Conservation (phyloP, 37 sponge, comb jelly and placozoan genomes). For the Dysidea cf. avara region DNA sequence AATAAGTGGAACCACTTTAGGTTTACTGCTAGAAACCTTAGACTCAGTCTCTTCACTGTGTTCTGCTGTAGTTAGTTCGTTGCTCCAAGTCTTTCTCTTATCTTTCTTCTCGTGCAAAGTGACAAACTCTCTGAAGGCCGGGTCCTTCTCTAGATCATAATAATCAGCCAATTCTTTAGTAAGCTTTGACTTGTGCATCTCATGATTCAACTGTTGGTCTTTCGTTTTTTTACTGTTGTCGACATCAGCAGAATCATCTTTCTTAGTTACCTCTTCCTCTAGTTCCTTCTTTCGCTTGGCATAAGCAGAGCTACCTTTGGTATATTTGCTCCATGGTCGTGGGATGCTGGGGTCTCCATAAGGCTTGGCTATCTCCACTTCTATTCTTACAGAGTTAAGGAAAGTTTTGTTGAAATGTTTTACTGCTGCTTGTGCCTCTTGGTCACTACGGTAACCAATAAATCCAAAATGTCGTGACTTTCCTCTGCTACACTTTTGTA, state of each 20-base stretch:
- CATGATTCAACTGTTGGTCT: background rate
- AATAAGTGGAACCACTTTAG: background rate
- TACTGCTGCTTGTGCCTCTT: slow-evolving; percentile 64
- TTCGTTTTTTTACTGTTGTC: background rate
- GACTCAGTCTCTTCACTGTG: slow-evolving; percentile 1
- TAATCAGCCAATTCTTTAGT: slow-evolving; percentile 23
- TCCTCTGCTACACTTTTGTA: slow-evolving; percentile 73
- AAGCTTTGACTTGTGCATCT: slow-evolving; percentile 19
- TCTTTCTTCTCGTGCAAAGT: slow-evolving; percentile 59
- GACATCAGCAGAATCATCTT: background rate
- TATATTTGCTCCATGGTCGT: slow-evolving; percentile 94
- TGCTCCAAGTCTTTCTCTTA: slow-evolving; percentile 60
- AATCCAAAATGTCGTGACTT: slow-evolving; percentile 83
- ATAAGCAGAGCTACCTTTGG: slow-evolving; percentile 78
- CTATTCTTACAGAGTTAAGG: slow-evolving; percentile 77
- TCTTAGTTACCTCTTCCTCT: slow-evolving; percentile 3
- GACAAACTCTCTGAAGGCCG: slow-evolving; percentile 85
- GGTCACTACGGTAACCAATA: slow-evolving; percentile 63
- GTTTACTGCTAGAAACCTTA: slow-evolving; percentile 2
- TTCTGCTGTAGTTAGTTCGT: slow-evolving; percentile 26
- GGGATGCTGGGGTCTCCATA: slow-evolving; percentile 66
- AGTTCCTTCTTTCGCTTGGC: background rate
- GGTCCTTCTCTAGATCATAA: slow-evolving; percentile 59
- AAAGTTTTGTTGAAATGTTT: slow-evolving; percentile 78
- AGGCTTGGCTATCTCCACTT: slow-evolving; percentile 81